Base-by-base conservation (phyloP, 2,888 invertebrate genomes). In the Mamestra brassicae region DNA sequence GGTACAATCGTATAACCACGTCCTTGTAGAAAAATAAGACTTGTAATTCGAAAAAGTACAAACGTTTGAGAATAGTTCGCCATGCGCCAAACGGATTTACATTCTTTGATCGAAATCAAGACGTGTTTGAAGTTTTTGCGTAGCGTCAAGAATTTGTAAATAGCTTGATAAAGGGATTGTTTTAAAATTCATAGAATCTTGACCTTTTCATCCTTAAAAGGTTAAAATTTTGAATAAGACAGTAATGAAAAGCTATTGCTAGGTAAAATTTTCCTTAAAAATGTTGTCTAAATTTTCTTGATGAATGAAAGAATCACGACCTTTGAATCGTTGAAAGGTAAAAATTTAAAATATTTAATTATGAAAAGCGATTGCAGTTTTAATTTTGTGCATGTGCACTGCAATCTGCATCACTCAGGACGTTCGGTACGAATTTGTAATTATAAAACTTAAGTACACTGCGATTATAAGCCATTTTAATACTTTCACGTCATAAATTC, bases 401-500 rank as follows among this genome's bases (percentile, higher is more conserved):
- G 0, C 17, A 45, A 62, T 4, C 1, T 38, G 3, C 38, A 70
- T 6, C 1, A 26, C 17, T 3, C 4, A 34, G 8, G 4, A n/a
- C 45, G 0, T 26, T 13, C 1, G 10, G 34, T 15, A 5, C 3
- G 1, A 4, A 13, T n/a, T 17, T 66, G n/a, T 11, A 7, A 57
- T 15, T 67, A 26, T 10, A 15, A 17, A 73, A 15, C 26, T 47
- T 38, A 8, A 42, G 11, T 11, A 15, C 8, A 50, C 26, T 36
- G 42, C 38, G 26, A 45, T 4, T n/a, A 60, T 52, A 61, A 79
- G 34, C 42, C 11, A 13, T 52, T 6, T 42, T 74, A 63, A 58
- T 58, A 42, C 6, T 63, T 58, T 77, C 10, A 57, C 34, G 11
- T 11, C 58, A 71, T 82, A 77, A 80, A 82, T 77, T 71, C 38